Percentiles rank a stretch among this genome's conserved stretches.
Evolutionary conservation across 64 coral and sea anemone genomes (phyloP).

Genomic region (Hydrozoanthus tunicans): DNA sequence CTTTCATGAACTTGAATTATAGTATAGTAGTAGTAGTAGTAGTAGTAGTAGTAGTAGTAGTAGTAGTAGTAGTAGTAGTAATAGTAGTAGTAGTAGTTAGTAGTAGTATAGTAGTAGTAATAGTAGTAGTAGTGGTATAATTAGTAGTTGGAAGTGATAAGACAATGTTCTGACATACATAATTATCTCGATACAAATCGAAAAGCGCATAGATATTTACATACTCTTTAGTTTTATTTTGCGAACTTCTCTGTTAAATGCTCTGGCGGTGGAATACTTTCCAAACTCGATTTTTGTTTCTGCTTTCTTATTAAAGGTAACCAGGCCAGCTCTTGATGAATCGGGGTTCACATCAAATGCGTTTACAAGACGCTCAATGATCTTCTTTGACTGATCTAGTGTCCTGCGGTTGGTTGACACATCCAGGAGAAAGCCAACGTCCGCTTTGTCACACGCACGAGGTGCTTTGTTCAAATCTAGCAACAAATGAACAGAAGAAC

Average conservation of each 20-base stretch:
- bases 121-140: no score
- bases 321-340: constrained; percentile 27
- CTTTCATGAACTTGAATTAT: no score
- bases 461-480: background rate
- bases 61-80: no score
- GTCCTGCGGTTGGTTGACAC: background rate
- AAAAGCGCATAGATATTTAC: background rate
- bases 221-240: constrained; percentile 2
- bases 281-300: constrained; percentile 34
- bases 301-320: background rate
- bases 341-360: constrained; percentile 29
- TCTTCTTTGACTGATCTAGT: background rate
- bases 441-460: constrained; percentile 9
- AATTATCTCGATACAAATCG: background rate
- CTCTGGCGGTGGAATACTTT: background rate
- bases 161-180: background rate
- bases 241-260: constrained; percentile 23
- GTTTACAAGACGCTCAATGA: constrained; percentile 15
- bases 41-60: no score
- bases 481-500: background rate
- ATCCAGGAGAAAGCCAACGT: constrained; percentile 38
- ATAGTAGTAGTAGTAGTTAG: no score
- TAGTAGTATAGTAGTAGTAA: no score
- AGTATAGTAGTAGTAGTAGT: no score
- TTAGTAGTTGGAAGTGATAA: no score